These are phyloP conservation scores for Lethenteron reissneri DNA, from an alignment of 2,113 vertebrate species.

Conservation along the genomic window DNA sequence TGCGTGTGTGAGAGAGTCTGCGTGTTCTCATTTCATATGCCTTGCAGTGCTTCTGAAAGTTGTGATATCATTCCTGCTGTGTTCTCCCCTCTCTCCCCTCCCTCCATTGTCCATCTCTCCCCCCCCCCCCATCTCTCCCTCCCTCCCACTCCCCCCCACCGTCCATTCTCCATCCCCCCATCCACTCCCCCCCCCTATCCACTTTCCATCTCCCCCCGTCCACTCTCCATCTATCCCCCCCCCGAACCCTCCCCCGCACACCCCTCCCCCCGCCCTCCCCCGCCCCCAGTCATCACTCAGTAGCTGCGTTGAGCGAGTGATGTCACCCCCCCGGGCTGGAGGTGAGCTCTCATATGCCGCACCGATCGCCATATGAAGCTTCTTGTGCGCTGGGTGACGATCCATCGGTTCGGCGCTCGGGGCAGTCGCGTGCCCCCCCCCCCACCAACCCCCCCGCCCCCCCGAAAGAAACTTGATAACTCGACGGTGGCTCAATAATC, in stretches of 20 bases:
- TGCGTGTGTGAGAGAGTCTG: too few relatives aligned
- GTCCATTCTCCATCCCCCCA: not conserved
- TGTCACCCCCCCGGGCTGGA: too few relatives aligned
- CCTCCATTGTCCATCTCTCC: not conserved
- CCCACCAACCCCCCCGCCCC: too few relatives aligned
- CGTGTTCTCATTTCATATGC: not conserved
- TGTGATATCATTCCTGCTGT: not conserved
- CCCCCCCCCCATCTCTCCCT: not conserved
- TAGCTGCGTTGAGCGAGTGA: too few relatives aligned
- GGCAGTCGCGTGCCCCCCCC: too few relatives aligned
- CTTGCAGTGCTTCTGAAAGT: not conserved
- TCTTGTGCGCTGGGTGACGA: too few relatives aligned
- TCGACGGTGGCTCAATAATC: too few relatives aligned
- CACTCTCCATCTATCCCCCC: not conserved
- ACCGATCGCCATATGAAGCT: too few relatives aligned
- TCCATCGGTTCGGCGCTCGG: too few relatives aligned
- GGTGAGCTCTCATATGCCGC: too few relatives aligned
- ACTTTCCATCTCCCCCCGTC: not conserved
- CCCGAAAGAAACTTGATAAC: too few relatives aligned
- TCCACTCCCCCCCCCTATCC: not conserved
- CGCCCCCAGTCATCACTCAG: not conserved
- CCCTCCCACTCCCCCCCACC: not conserved
- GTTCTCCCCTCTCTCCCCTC: not conserved
- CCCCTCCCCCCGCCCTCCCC: not conserved
- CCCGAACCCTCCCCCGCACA: not conserved